Conservation (phyloP, 2,888 invertebrate species). For the Dendrolimus houi region DNA sequence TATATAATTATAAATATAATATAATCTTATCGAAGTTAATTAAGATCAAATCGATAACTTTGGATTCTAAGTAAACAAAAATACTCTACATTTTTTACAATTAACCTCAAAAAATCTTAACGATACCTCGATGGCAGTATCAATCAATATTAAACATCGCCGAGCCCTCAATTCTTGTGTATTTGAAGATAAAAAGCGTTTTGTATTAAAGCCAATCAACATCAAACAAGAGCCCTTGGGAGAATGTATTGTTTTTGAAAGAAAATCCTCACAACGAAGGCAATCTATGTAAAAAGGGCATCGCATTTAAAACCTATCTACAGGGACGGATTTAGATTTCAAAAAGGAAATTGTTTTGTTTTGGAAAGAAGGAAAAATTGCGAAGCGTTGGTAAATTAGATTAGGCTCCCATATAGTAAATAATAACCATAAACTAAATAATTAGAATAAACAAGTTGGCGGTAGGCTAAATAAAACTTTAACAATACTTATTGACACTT, state of each 20-base stretch:
- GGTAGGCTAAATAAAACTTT: no score
- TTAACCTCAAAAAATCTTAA: not conserved
- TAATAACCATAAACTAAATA: no score
- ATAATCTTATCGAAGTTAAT: no score
- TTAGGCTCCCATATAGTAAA: no score
- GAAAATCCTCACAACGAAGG: not conserved
- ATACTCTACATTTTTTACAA: no score
- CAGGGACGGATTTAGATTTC: not conserved
- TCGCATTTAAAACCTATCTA: not conserved
- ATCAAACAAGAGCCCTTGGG: not conserved
- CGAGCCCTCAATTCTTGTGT: not conserved
- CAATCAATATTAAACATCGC: not conserved
- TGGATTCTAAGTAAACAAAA: no score
- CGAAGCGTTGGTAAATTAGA: no score
- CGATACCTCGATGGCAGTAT: not conserved
- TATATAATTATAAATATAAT: no score
- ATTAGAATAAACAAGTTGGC: no score
- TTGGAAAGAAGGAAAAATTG: no score
- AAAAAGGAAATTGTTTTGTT: not conserved
- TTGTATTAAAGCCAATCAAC: not conserved
- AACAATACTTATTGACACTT: no score
- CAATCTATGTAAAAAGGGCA: slow-evolving; percentile 1
- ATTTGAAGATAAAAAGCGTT: not conserved
- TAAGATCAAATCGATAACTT: no score
- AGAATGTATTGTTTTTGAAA: not conserved